Base-by-base conservation (phyloP, 2,797 vertebrate genomes). In the Chrosomus eos region DNA sequence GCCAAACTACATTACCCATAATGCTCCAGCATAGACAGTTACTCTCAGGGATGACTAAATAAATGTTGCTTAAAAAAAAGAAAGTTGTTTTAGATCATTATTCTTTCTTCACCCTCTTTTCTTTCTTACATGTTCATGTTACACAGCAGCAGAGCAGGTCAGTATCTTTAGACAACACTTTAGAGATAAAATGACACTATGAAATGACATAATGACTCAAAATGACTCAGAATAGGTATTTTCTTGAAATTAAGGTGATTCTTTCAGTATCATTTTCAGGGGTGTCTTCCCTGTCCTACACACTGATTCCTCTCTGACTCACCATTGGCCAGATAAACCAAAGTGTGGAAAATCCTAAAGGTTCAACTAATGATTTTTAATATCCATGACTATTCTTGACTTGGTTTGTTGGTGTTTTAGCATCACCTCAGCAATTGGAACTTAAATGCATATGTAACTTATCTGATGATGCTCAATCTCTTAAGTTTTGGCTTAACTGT, bases 1-100 rank as follows among this genome's bases (percentile, higher is more conserved):
- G 18, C n/a, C 58, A 60, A 89, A 89, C 82, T 87, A 68, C 87
- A 78, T 38, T 85, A 74, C 87, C 87, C 87, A 87, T 33, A 11
- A 85, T 88, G 48, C 87, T 48, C 36, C 36, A 55, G 16, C 38
- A 45, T 23, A 45, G 3, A 8, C 13, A 73, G 40, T 66, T 5
- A 18, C 9, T 66, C 71, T 51, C 13, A 64, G n/a, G 36, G 2
- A 73, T 72, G 3, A 38, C n/a, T 26, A 58, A 68, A 67, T 53
- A 16, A 40, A 85, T 67, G 53, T 75, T 23, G 13, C 19, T 55
- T 43, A 28, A 71, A 73, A 55, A 55, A 55, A 38, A 18, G 36
- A 77, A 38, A 78, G 14, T 28, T 23, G 51, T 70, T 62, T 84
- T 14, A 36, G 7, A 48, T 72, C 23, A 43, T 31, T 33, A 18